Evolutionary conservation across 2,113 vertebrate species (phyloP).

Genomic region (Ophiodon elongatus): DNA sequence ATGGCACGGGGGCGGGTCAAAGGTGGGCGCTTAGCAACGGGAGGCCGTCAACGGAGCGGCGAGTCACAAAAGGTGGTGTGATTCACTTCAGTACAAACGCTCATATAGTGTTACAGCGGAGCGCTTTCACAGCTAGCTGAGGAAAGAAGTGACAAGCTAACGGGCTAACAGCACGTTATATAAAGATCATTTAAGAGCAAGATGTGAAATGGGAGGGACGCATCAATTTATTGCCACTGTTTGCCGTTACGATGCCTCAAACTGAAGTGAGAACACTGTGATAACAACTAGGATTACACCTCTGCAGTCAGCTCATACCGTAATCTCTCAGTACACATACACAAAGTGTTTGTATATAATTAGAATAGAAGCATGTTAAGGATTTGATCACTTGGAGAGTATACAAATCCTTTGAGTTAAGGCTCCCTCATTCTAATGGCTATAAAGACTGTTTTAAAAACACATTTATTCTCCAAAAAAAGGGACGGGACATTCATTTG

Average conservation of each 20-base stretch:
- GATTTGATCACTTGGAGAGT: too few species aligned
- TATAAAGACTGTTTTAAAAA: neutral
- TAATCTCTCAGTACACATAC: neutral
- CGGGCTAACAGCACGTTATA: neutral
- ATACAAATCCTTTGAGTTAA: neutral
- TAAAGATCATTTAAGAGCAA: neutral
- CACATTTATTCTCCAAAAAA: neutral
- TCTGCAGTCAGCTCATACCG: neutral
- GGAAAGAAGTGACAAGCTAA: neutral
- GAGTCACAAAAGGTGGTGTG: constrained; percentile 20
- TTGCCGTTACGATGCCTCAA: neutral
- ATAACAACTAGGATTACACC: neutral
- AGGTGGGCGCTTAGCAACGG: constrained; percentile 22
- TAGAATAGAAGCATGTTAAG: neutral
- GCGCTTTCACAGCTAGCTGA: neutral
- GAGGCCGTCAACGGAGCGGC: constrained; percentile 12
- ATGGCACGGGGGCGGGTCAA: neutral
- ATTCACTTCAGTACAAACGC: neutral
- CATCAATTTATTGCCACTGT: neutral
- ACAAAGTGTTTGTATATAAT: too few species aligned
- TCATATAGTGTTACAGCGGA: neutral
- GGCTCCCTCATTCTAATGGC: neutral
- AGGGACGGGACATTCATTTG: neutral
- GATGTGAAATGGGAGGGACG: neutral
- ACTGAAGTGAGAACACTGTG: neutral